phyloP scores from a whole-genome alignment of 2,113 vertebrate species.

The Calypte anna region DNA sequence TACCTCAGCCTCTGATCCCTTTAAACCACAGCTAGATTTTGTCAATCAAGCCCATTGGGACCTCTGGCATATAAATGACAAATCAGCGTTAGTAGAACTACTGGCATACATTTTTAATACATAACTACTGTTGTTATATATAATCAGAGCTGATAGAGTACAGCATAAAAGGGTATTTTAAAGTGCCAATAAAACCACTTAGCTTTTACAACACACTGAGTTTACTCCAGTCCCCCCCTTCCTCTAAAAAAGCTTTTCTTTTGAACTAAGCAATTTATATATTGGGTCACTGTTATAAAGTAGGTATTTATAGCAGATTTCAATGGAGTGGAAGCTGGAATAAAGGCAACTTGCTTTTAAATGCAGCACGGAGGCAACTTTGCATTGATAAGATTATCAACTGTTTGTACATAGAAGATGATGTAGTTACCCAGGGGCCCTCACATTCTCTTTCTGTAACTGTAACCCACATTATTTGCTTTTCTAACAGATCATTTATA shows the following conservation, averaged over 20 bases:
- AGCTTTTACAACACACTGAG: slow-evolving; percentile 54
- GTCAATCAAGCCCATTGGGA: background rate
- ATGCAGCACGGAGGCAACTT: slow-evolving; percentile 48
- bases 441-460: slow-evolving; percentile 14
- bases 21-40: background rate
- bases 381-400: slow-evolving; percentile 66
- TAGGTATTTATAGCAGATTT: slow-evolving; percentile 66
- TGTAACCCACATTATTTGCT: slow-evolving; percentile 1
- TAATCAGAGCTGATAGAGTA: slow-evolving; percentile 56
- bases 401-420: slow-evolving; percentile 44
- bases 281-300: slow-evolving; percentile 58
- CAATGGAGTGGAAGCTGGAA: slow-evolving; percentile 32
- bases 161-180: slow-evolving; percentile 65
- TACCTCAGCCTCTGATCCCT: background rate
- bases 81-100: background rate
- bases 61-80: slow-evolving; percentile 32
- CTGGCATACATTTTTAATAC: slow-evolving; percentile 69
- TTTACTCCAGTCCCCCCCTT: background rate
- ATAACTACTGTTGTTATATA: slow-evolving; percentile 53
- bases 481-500: background rate
- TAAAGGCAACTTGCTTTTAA: slow-evolving; percentile 57
- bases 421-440: slow-evolving; percentile 14
- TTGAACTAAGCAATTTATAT: slow-evolving; percentile 66
- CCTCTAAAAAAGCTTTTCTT: slow-evolving; percentile 56
- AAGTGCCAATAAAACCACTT: slow-evolving; percentile 72